Percentiles rank a stretch among this genome's conserved stretches.
phyloP scores from a whole-genome alignment of 2,797 vertebrate genomes.

The Helarctos malayanus region DNA sequence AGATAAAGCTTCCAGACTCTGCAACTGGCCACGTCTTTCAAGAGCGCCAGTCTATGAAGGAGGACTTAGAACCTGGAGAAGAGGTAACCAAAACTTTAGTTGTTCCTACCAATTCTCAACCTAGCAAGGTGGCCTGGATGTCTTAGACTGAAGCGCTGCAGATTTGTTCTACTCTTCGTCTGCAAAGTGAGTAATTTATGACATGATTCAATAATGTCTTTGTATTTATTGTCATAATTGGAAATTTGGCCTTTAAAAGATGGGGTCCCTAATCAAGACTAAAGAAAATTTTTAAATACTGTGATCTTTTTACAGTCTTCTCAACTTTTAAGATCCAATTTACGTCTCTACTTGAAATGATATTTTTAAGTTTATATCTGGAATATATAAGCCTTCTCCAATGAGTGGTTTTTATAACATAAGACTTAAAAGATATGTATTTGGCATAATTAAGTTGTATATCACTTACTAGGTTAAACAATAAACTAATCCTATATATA shows the following conservation, averaged over 20 bases:
- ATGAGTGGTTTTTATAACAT: neutral
- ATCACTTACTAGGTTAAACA: conserved; percentile 11
- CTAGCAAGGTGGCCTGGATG: neutral
- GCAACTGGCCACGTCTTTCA: conserved; percentile 62
- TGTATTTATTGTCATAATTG: neutral
- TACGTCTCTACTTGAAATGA: conserved; percentile 29
- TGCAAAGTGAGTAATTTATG: conserved; percentile 53
- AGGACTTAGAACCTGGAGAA: conserved; percentile 71
- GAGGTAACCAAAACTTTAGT: conserved; percentile 81
- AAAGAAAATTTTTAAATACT: conserved; percentile 48
- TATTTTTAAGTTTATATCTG: conserved; percentile 54
- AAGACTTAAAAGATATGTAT: conserved; percentile 49
- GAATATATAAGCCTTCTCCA: conserved; percentile 46
- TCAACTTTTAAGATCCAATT: conserved; percentile 21
- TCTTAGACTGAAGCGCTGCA: conserved; percentile 25
- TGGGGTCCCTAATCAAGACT: neutral
- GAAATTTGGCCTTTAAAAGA: conserved; percentile 60
- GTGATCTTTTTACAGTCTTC: conserved; percentile 11
- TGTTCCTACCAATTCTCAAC: conserved; percentile 58
- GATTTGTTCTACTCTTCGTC: neutral
- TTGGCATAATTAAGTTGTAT: neutral
- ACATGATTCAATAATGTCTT: neutral
- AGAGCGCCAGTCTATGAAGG: conserved; percentile 67
- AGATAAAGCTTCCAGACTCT: conserved; percentile 69
- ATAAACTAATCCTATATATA: conserved; percentile 27